A percentile compares a stretch with the other conserved stretches of the same genome.
These are phyloP conservation scores for Merodon equestris DNA, from an alignment of 2,888 invertebrate species.

Conservation along the genomic window DNA sequence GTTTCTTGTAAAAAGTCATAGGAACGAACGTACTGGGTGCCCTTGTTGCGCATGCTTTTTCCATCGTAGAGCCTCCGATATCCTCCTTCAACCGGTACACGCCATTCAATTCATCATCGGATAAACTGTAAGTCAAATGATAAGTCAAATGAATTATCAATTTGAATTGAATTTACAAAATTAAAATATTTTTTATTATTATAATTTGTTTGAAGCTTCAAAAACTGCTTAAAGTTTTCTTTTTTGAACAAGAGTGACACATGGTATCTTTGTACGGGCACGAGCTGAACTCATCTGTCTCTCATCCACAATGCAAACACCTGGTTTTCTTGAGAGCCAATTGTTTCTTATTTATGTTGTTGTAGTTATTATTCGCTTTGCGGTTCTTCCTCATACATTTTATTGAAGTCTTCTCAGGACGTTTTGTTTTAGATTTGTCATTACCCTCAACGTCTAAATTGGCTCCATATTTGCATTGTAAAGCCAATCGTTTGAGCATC, in stretches of 20 bases:
- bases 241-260: slow-evolving; percentile 46
- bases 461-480: slow-evolving; percentile 1
- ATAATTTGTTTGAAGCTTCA: slow-evolving; percentile 24
- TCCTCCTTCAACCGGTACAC: background rate
- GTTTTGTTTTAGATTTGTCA: slow-evolving; percentile 1
- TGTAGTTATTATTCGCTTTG: too few relatives aligned
- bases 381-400: slow-evolving; percentile 25
- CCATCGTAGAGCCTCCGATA: background rate
- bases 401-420: slow-evolving; percentile 5
- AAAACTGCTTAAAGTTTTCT: slow-evolving; percentile 38
- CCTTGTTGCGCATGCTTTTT: slow-evolving; percentile 3
- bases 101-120: background rate
- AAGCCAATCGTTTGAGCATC: background rate
- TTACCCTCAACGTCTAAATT: background rate
- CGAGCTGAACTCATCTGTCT: slow-evolving; percentile 1
- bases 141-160: slow-evolving; percentile 10
- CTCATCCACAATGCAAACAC: slow-evolving; percentile 55
- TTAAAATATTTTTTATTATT: slow-evolving; percentile 45
- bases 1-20: slow-evolving; percentile 30
- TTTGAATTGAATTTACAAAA: slow-evolving; percentile 47
- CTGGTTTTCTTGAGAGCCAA: too few relatives aligned
- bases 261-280: background rate
- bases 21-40: slow-evolving; percentile 47
- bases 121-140: background rate
- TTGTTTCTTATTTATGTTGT: too few relatives aligned